phyloP scores from a whole-genome alignment of 2,797 vertebrate species.

The Lateolabrax maculatus region DNA sequence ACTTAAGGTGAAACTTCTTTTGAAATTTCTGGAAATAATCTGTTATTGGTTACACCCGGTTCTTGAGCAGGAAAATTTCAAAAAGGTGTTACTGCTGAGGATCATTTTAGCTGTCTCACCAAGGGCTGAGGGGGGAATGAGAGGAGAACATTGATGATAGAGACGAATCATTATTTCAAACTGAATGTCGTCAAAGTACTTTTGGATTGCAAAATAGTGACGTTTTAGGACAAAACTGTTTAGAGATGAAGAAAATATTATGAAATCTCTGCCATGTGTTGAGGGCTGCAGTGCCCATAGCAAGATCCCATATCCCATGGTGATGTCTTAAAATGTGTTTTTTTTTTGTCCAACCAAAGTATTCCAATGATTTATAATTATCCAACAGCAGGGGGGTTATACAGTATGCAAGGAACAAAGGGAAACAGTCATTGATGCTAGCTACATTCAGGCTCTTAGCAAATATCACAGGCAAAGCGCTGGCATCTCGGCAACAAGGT shows the following conservation, averaged over 20 bases:
- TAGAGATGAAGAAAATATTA: neutral
- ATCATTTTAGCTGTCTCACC: constrained; percentile 6
- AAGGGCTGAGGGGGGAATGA: constrained; percentile 18
- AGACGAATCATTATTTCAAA: constrained; percentile 20
- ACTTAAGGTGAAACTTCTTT: too few relatives aligned
- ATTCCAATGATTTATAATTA: too few relatives aligned
- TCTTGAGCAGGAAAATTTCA: neutral
- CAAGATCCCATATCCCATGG: too few relatives aligned
- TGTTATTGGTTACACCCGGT: neutral
- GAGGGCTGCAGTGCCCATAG: neutral
- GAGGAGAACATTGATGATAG: constrained; percentile 8
- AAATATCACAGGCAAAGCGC: constrained; percentile 30
- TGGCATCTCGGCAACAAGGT: constrained; percentile 16
- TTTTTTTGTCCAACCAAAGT: too few relatives aligned
- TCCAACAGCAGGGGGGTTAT: too few relatives aligned
- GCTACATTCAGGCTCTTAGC: constrained; percentile 33
- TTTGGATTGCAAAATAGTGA: constrained; percentile 14
- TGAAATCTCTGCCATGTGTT: neutral
- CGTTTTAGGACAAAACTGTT: neutral
- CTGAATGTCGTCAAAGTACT: constrained; percentile 11
- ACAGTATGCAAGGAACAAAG: constrained; percentile 1
- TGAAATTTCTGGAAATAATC: neutral
- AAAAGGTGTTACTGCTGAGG: constrained; percentile 11
- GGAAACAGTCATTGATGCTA: neutral
- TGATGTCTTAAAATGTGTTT: too few relatives aligned